Base-by-base conservation (phyloP, 2,888 invertebrate species). In the Osmoderma eremita region DNA sequence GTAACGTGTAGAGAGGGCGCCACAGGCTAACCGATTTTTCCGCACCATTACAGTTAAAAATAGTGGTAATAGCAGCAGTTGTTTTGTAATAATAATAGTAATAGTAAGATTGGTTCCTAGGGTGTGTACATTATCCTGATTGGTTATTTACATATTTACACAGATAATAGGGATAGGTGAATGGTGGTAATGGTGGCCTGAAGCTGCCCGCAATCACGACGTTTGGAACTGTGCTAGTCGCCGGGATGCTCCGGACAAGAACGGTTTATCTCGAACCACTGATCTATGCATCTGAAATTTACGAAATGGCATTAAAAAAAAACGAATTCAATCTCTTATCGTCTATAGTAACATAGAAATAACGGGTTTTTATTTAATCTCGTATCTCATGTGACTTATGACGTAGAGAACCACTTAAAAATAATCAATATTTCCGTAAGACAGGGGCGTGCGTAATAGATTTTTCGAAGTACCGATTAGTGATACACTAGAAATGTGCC, bases 191-290 rank as follows among this genome's bases (percentile, higher is more conserved):
- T 3, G 36, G 30, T 30, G 13, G n/a, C 12, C 22, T 53, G 61
- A 36, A 56, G 58, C 50, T 49, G 58, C 50, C 65, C 41, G 41
- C 20, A 20, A n/a, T 18, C 48, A 18, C 56, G 51, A 64, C 62
- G 41, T 56, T 65, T 65, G 49, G 61, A 69, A 68, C 67, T 65
- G 71, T 70, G 84, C 87, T 90, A 96, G 87, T 97, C 97, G 78
- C 94, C 93, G 76, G 98, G 98, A 86, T 98, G 98, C 85, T 98
- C 98, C 63, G 98, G 98, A 87, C 98, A 98, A 80, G 95, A 95
- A 84, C 98, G 91, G 88, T 98, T 98, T 83, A 97, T 94, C 85
- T 97, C 95, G 86, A 98, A 98, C 98, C 98, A 98, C 86, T 93
- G 92, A 87, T 98, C 98, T 86, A 98, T 98, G 88, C 98, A 98